Conservation (phyloP, 2,113 vertebrate genomes). For the Phylloscopus trochiloides region DNA sequence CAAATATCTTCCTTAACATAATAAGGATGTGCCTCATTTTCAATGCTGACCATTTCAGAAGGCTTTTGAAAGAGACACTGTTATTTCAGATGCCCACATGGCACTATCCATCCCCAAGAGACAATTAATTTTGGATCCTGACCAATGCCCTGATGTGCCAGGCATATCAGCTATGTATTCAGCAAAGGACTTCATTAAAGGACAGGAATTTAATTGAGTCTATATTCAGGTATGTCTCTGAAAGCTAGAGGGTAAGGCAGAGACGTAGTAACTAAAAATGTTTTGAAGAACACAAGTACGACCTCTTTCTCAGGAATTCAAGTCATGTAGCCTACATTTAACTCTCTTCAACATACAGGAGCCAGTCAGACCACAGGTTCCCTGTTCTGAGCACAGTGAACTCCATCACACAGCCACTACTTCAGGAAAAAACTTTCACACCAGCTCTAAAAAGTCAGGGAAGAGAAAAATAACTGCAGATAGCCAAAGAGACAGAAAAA, state of each 20-base stretch:
- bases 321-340: not conserved
- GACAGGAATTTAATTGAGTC: conserved; percentile 35
- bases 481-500: not conserved
- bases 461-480: not conserved
- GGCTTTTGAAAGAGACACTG: conserved; percentile 14
- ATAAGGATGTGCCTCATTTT: not conserved
- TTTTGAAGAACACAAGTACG: not conserved
- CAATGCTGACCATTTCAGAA: not conserved
- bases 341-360: not conserved
- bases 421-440: not conserved
- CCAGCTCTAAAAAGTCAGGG: not conserved
- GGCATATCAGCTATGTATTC: not conserved
- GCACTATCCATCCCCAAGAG: not conserved
- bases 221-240: conserved; percentile 12
- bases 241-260: conserved; percentile 22
- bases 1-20: not conserved
- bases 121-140: conserved; percentile 51
- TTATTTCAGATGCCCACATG: not conserved
- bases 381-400: not conserved
- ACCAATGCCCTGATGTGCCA: not conserved
- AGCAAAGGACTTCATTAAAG: conserved; percentile 36
- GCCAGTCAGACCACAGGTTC: not conserved
- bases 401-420: accelerated
- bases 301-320: conserved; percentile 7
- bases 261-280: not conserved